Conservation (phyloP, 64 coral and sea anemone species). For the Acropora tenuis region DNA sequence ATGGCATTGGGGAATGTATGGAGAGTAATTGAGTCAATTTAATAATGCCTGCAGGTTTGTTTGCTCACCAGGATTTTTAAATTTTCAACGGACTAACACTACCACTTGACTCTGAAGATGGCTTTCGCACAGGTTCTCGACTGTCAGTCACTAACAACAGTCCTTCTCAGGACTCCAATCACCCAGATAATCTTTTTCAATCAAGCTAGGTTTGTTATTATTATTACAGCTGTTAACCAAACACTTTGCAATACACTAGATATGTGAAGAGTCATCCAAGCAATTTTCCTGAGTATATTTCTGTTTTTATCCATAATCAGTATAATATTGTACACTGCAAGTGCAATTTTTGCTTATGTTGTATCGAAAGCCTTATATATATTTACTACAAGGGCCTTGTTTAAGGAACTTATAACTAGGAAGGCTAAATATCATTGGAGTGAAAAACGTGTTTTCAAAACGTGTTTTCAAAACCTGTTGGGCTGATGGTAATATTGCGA, state of each 20-base stretch:
- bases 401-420: constrained; percentile 6
- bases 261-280: neutral
- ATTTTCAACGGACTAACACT: too few species aligned
- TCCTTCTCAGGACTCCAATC: too few species aligned
- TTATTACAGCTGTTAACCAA: constrained; percentile 1
- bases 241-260: constrained; percentile 1
- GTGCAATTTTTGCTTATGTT: neutral
- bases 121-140: too few species aligned
- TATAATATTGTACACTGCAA: neutral
- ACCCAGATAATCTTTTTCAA: too few species aligned
- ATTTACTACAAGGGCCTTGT: neutral
- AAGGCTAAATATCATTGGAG: neutral
- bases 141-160: too few species aligned
- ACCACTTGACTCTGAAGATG: too few species aligned
- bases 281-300: neutral
- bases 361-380: neutral
- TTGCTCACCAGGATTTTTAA: too few species aligned
- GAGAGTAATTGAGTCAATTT: constrained; percentile 1
- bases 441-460: neutral
- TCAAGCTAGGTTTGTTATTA: neutral
- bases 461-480: neutral
- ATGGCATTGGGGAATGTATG: constrained; percentile 28
- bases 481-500: constrained; percentile 12
- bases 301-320: constrained; percentile 11
- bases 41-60: neutral